These are phyloP conservation scores for Drosophila meridionalis DNA, from an alignment of 2,888 invertebrate genomes.

Conservation along the genomic window DNA sequence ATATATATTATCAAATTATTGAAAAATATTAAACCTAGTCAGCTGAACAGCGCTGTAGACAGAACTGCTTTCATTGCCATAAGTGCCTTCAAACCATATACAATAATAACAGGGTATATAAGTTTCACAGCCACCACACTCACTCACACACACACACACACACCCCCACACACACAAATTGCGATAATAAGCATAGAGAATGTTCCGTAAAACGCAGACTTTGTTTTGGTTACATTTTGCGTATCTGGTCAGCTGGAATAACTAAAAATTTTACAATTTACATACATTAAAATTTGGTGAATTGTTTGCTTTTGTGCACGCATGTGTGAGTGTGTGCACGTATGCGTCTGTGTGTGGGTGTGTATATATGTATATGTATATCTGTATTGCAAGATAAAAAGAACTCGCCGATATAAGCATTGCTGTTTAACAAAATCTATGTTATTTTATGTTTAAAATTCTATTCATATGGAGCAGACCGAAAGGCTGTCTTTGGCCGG, in stretches of 20 bases:
- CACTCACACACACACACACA: background rate
- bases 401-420: conserved; percentile 25
- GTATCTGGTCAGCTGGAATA: conserved; percentile 52
- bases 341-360: background rate
- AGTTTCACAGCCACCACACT: background rate
- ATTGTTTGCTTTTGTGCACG: conserved; percentile 31
- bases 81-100: too few relatives aligned
- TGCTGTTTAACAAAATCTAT: conserved; percentile 31
- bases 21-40: background rate
- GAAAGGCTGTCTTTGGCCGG: conserved; percentile 8
- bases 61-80: background rate
- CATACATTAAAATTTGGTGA: conserved; percentile 31
- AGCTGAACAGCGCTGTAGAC: too few relatives aligned
- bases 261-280: conserved; percentile 44
- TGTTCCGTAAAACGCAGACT: conserved; percentile 21
- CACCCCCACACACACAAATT: background rate
- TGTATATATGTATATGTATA: background rate
- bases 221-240: conserved; percentile 44
- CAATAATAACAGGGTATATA: background rate
- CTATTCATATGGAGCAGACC: conserved; percentile 16
- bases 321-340: background rate
- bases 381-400: conserved; percentile 24
- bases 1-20: too few relatives aligned
- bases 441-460: conserved; percentile 25
- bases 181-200: conserved; percentile 9